Percentiles rank a stretch among this genome's conserved stretches.
Evolutionary conservation across 2,888 invertebrate genomes (phyloP).

Genomic region (Bimastos eiseni): DNA sequence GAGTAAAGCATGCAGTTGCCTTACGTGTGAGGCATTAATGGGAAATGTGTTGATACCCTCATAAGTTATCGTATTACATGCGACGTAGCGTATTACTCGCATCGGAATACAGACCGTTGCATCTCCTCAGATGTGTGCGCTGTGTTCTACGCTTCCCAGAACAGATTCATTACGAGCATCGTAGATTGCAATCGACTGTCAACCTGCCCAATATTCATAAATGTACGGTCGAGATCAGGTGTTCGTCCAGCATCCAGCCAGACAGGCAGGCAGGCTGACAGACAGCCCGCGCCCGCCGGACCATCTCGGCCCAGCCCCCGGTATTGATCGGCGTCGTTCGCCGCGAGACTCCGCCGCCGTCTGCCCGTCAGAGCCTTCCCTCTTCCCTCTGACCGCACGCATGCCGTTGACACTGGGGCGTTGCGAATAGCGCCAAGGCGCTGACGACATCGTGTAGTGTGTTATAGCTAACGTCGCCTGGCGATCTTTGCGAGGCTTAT

Average conservation of each 20-base stretch:
- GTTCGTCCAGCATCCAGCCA: not conserved
- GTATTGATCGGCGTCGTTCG: not conserved
- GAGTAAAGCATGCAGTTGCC: no score
- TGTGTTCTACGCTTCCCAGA: not conserved
- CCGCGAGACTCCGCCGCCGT: not conserved
- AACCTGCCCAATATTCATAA: not conserved
- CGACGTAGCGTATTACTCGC: no score
- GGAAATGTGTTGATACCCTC: no score
- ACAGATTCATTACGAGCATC: not conserved
- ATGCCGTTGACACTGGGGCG: not conserved
- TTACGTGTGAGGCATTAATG: no score
- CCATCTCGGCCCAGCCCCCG: not conserved
- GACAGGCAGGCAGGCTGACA: not conserved
- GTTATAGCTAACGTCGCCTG: not conserved
- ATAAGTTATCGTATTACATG: no score
- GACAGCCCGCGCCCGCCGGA: not conserved
- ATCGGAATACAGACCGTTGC: no score
- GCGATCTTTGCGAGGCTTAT: not conserved
- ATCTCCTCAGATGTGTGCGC: not conserved
- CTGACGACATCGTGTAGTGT: not conserved
- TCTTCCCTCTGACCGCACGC: not conserved
- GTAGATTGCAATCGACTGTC: not conserved
- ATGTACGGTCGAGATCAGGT: slow-evolving; percentile 13
- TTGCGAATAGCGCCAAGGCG: not conserved
- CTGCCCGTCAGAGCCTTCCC: not conserved